Base-by-base conservation (phyloP, 2,888 invertebrate species). In the Pristionchus japonicus region DNA sequence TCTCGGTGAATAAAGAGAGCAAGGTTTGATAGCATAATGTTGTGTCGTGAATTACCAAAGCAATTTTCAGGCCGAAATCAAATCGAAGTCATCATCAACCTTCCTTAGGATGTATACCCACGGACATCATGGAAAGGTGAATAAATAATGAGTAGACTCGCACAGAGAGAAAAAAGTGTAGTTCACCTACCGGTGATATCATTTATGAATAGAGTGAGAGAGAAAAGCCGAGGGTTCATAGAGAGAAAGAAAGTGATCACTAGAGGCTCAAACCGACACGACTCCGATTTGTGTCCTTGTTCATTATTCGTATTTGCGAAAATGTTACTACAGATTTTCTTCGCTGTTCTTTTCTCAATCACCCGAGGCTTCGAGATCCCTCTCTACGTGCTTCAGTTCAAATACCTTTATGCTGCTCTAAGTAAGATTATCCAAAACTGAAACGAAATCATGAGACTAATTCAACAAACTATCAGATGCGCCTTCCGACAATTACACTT, bases 311-410 rank as follows among this genome's bases (percentile, higher is more conserved):
- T n/a, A n/a, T 27, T 9, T 47, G 13, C 1, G 9, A 2, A 7
- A 47, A n/a, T 47, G 23, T n/a, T 52, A 0, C 17, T n/a, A n/a
- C n/a, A 82, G 80, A 84, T 57, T 11, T 40, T 84, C 11, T 47
- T 67, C 11, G 47, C 70, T 9, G 3, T 86, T 31, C 0, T 87
- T 6, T 87, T 87, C 52, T 70, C 87, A 0, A 37, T 77, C n/a
- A 27, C 23, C n/a, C 77, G 87, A 1, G 74, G 74, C 37, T 77
- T 47, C n/a, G 87, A 77, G n/a, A 52, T 87, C 31, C 77, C 77
- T 3, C 37, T 52, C 9, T 87, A 74, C 52, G 52, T 77, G 23
- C 1, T 87, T 1, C 74, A 17, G 3, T 77, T 52, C 77, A 70
- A 52, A 20, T 87, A 77, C 37, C 47, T 86, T 11, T 86, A 86